Conservation (phyloP, 1,140 invertebrate genomes). For the Aphelinus atriplicis region DNA sequence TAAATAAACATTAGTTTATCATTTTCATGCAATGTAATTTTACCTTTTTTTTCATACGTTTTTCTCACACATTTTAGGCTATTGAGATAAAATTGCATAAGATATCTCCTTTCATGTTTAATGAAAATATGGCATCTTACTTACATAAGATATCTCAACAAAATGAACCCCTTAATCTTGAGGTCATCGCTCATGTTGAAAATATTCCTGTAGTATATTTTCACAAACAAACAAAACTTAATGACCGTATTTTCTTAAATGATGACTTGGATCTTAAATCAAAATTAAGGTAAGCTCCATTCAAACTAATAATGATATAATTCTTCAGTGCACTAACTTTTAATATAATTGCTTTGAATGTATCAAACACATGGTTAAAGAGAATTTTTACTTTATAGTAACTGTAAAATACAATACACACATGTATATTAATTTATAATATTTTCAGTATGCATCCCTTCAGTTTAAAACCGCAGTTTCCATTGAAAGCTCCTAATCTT, state of each 20-base stretch:
- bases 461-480: background rate
- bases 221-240: background rate
- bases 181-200: background rate
- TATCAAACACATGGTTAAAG: too few species aligned
- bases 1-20: background rate
- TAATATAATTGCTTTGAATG: too few species aligned
- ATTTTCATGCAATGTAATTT: background rate
- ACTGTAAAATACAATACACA: background rate
- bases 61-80: background rate
- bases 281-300: too few species aligned
- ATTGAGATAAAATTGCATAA: conserved; percentile 1
- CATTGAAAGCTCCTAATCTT: background rate
- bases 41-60: background rate
- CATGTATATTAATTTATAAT: background rate
- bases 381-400: background rate
- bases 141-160: background rate
- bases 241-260: background rate
- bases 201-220: background rate
- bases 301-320: too few species aligned
- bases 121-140: background rate
- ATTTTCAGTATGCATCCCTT: background rate
- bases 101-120: background rate
- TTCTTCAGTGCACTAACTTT: too few species aligned
- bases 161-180: background rate
- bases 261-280: conserved; percentile 1